Evolutionary conservation across 2,888 invertebrate species (phyloP).

Genomic region (Drosophila neutralis): DNA sequence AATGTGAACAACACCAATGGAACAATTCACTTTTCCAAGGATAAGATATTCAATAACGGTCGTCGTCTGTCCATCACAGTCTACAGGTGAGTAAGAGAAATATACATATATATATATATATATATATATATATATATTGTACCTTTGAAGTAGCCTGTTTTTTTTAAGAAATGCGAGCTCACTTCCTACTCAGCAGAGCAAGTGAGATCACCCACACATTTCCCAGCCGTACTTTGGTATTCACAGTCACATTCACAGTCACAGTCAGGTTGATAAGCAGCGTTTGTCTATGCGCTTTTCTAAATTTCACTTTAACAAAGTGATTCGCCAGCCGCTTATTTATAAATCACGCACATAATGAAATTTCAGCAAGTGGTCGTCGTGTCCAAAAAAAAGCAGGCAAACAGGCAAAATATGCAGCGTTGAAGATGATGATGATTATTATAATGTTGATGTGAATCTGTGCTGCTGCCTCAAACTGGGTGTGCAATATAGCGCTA

Average conservation of each 20-base stretch:
- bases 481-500: slow-evolving; percentile 58
- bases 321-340: slow-evolving; percentile 70
- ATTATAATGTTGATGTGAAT: slow-evolving; percentile 36
- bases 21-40: slow-evolving; percentile 81
- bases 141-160: background rate
- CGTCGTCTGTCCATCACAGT: slow-evolving; percentile 93
- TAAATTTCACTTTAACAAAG: slow-evolving; percentile 61
- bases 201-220: slow-evolving; percentile 56
- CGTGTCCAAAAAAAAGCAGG: slow-evolving; percentile 57
- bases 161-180: background rate
- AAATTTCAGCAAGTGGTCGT: slow-evolving; percentile 81
- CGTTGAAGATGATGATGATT: slow-evolving; percentile 47
- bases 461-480: slow-evolving; percentile 41
- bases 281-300: slow-evolving; percentile 50
- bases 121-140: background rate
- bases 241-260: background rate
- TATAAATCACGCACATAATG: slow-evolving; percentile 81
- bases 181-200: slow-evolving; percentile 29
- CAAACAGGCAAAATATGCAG: slow-evolving; percentile 34
- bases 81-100: slow-evolving; percentile 86
- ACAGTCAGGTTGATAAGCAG: slow-evolving; percentile 57
- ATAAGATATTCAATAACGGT: slow-evolving; percentile 93
- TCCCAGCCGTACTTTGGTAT: slow-evolving; percentile 36
- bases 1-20: slow-evolving; percentile 82
- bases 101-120: no score